phyloP scores from a whole-genome alignment of 2,888 invertebrate species.

The Eretmocerus hayati region DNA sequence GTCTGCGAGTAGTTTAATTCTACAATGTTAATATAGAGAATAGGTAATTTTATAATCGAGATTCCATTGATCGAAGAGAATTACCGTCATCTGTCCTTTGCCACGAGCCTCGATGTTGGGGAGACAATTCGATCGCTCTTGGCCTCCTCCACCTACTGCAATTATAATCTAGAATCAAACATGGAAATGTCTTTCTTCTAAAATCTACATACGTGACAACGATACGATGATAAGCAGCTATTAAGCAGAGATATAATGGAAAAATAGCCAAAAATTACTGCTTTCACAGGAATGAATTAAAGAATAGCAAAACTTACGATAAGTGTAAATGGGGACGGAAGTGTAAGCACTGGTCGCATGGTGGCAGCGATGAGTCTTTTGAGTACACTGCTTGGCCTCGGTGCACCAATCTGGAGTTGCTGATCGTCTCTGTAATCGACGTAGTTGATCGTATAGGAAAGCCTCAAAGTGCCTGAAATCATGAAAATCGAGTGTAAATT shows the following conservation, averaged over 20 bases:
- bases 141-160: slow-evolving; percentile 44
- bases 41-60: too few relatives aligned
- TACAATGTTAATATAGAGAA: too few relatives aligned
- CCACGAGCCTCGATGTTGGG: slow-evolving; percentile 44
- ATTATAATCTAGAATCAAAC: slow-evolving; percentile 45
- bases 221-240: background rate
- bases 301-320: slow-evolving; percentile 34
- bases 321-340: slow-evolving; percentile 59
- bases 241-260: background rate
- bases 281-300: background rate
- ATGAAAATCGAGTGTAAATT: background rate
- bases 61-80: too few relatives aligned
- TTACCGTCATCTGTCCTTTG: slow-evolving; percentile 43
- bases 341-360: slow-evolving; percentile 90
- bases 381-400: slow-evolving; percentile 76
- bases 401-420: slow-evolving; percentile 51
- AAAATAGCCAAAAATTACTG: background rate
- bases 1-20: too few relatives aligned
- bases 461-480: slow-evolving; percentile 61
- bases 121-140: slow-evolving; percentile 40
- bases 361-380: slow-evolving; percentile 81
- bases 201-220: slow-evolving; percentile 11
- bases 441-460: slow-evolving; percentile 79
- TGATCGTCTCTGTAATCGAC: slow-evolving; percentile 66
- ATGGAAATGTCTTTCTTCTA: slow-evolving; percentile 35